phyloP scores from a whole-genome alignment of 2,888 invertebrate genomes.

The Pollenia griseotomentosa region DNA sequence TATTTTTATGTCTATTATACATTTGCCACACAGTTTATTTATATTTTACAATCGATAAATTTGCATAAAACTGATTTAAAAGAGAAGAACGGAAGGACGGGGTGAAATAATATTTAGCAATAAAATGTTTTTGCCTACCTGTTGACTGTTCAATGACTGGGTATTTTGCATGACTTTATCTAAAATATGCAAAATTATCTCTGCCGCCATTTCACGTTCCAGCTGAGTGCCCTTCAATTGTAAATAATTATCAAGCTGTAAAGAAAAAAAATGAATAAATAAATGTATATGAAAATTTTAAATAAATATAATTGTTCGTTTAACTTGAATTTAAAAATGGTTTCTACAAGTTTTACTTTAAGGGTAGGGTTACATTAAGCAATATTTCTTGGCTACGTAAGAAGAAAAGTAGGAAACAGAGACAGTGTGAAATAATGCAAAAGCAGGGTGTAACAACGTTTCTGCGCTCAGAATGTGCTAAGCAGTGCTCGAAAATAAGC shows the following conservation, averaged over 20 bases:
- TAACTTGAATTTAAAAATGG: background rate
- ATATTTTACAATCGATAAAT: slow-evolving; percentile 28
- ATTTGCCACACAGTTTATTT: slow-evolving; percentile 22
- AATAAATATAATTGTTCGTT: slow-evolving; percentile 16
- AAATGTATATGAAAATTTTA: slow-evolving; percentile 10
- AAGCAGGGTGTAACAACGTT: too few relatives aligned
- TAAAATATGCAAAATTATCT: slow-evolving; percentile 87
- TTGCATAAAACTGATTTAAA: slow-evolving; percentile 8
- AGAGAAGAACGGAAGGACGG: background rate
- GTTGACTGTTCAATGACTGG: slow-evolving; percentile 89
- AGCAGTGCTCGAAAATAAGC: too few relatives aligned
- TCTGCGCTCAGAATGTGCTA: too few relatives aligned
- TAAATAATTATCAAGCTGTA: slow-evolving; percentile 83
- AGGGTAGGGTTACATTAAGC: too few relatives aligned
- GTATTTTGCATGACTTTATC: slow-evolving; percentile 88
- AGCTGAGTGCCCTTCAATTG: slow-evolving; percentile 83
- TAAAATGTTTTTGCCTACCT: slow-evolving; percentile 85
- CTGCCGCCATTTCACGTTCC: slow-evolving; percentile 86
- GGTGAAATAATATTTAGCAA: background rate
- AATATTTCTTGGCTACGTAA: too few relatives aligned
- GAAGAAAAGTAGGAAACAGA: too few relatives aligned
- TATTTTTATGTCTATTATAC: slow-evolving; percentile 13
- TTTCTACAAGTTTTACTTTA: too few relatives aligned
- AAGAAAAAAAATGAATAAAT: slow-evolving; percentile 67
- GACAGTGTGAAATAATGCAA: too few relatives aligned